These are phyloP conservation scores for Solea senegalensis DNA, from an alignment of 2,113 vertebrate genomes.

Conservation along the genomic window DNA sequence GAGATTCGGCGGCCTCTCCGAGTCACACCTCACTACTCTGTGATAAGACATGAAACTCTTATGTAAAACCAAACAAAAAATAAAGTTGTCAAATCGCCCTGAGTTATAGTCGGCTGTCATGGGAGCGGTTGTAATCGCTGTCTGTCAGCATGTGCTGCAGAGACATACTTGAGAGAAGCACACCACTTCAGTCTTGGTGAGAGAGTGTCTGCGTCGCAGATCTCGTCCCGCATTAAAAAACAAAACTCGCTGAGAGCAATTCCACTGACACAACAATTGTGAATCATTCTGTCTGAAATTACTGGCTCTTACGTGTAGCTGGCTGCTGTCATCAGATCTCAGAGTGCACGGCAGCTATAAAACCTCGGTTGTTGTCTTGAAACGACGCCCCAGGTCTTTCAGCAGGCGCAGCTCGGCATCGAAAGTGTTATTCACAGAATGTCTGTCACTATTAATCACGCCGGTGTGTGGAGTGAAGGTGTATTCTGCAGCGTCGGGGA, in stretches of 20 bases:
- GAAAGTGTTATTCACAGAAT: constrained; percentile 65
- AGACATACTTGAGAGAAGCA: constrained; percentile 13
- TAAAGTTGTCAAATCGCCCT: constrained; percentile 1
- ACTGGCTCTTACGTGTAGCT: constrained; percentile 66
- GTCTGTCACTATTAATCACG: constrained; percentile 68
- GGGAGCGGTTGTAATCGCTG: constrained; percentile 6
- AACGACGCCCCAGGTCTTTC: constrained; percentile 40
- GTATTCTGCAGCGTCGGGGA: constrained; percentile 38
- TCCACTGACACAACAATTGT: constrained; percentile 53
- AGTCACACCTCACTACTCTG: constrained; percentile 31
- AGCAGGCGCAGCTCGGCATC: constrained; percentile 38
- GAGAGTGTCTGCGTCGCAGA: constrained; percentile 29
- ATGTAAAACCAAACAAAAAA: background rate
- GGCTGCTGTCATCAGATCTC: constrained; percentile 54
- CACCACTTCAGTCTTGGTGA: constrained; percentile 6
- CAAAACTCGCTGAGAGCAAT: constrained; percentile 30
- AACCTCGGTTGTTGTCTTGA: constrained; percentile 52
- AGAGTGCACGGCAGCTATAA: constrained; percentile 61
- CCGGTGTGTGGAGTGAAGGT: constrained; percentile 36
- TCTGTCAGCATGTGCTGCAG: constrained; percentile 16
- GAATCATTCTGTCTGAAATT: constrained; percentile 72
- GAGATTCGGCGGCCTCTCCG: constrained; percentile 6
- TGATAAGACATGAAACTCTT: constrained; percentile 10
- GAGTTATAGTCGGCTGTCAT: background rate
- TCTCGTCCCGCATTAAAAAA: constrained; percentile 32